Evolutionary conservation across 2,888 invertebrate genomes (phyloP), one percentile per base, ranked within the genome.

Genomic region (Caenorhabditis becei): DNA sequence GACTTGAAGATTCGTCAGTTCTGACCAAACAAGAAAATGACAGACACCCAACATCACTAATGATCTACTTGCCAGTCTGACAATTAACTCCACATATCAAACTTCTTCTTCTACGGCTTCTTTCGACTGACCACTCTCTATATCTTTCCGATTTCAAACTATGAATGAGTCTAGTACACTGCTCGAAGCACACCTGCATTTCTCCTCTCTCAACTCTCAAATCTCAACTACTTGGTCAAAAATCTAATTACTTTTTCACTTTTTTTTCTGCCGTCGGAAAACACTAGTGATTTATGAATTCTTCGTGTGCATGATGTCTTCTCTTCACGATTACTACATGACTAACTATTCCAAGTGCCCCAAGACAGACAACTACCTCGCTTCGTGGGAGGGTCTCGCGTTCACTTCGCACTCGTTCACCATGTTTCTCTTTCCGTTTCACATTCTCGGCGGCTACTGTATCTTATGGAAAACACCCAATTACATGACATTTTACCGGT

Each of bases 401-500:
- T 56, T 63, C 35, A 47, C 56, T 11, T 72, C 72, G 5, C 72
- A 72, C 37, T 72, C 72, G 0, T 35, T 72, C 49, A 72, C 63
- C 8, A 49, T 35, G 32, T 7, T 72, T 54, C 14, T 72, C 0
- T 24, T 72, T 7, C 72, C 72, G 10, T 72, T 72, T 35, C 72
- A 72, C 23, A n/a, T 63, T 7, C 44, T 72, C n/a, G 72, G 72
- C 3, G 72, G 56, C 16, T 71, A 71, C 61, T 71, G 71, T 47
- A 71, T 71, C 23, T 54, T 71, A n/a, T 54, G 35, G n/a, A 56
- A 72, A 37, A 72, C 72, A 2, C 72, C 72, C 18, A 62, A 26
- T 24, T 72, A 72, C 26, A 72, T 72, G 72, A 63, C 72, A 7
- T 63, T 56, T 35, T 72, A 72, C 47, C 51, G 58, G 44, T 72